Percentiles rank a stretch among this genome's conserved stretches.
Conservation (phyloP, 53 echinoderm and acorn worm genomes). For the Antedon mediterranea region DNA sequence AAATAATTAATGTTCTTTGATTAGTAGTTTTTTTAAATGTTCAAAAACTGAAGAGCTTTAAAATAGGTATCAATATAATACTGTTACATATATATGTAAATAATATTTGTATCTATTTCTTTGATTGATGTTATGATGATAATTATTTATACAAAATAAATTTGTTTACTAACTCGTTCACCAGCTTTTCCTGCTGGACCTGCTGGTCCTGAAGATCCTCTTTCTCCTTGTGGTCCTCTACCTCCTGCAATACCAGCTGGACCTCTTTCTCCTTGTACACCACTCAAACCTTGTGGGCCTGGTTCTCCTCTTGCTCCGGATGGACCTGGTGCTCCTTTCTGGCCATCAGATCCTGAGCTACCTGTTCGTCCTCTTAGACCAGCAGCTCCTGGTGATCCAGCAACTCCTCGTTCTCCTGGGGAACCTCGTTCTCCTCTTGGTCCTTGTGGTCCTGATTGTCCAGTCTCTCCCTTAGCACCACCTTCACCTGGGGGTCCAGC, state of each 20-base stretch:
- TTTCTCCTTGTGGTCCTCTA: conserved; percentile 46
- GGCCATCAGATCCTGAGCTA: conserved; percentile 81
- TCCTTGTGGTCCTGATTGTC: conserved; percentile 66
- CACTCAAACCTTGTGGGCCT: neutral
- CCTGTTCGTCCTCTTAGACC: conserved; percentile 77
- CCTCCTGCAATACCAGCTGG: conserved; percentile 15
- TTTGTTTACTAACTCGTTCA: conserved; percentile 46
- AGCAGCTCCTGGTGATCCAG: conserved; percentile 52
- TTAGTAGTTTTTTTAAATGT: too few species aligned
- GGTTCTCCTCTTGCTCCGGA: conserved; percentile 51
- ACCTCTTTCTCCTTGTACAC: conserved; percentile 2
- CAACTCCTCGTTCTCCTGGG: conserved; percentile 66
- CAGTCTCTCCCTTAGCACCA: conserved; percentile 75
- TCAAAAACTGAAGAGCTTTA: too few species aligned
- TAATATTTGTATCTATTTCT: too few species aligned
- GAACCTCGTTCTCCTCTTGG: conserved; percentile 74
- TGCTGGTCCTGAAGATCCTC: conserved; percentile 63
- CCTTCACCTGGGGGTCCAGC: conserved; percentile 33
- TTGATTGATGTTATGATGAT: too few species aligned
- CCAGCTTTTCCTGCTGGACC: conserved; percentile 65
- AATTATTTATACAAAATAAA: too few species aligned
- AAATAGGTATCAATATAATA: too few species aligned
- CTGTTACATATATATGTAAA: too few species aligned
- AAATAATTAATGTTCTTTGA: too few species aligned
- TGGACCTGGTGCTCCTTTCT: conserved; percentile 64